phyloP scores from a whole-genome alignment of 2,797 vertebrate species.

The Gambelia wislizenii region DNA sequence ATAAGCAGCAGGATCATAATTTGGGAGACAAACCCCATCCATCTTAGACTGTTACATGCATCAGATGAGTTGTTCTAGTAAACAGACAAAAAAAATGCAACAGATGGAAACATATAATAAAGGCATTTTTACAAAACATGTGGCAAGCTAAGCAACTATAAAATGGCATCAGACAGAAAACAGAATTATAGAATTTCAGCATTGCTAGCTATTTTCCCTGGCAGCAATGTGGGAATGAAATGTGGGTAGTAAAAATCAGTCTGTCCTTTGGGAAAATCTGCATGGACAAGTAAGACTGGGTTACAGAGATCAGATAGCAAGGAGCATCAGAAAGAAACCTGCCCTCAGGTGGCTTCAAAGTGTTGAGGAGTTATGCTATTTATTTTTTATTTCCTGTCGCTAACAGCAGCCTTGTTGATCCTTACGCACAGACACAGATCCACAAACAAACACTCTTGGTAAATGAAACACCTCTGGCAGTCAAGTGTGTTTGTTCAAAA shows the following conservation, averaged over 20 bases:
- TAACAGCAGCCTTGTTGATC: constrained; percentile 56
- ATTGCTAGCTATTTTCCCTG: constrained; percentile 49
- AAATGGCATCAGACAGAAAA: constrained; percentile 62
- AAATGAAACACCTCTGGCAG: constrained; percentile 77
- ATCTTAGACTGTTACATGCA: constrained; percentile 25
- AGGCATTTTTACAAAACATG: constrained; percentile 58
- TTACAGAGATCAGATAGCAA: neutral
- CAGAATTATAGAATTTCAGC: constrained; percentile 26
- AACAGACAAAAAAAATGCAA: constrained; percentile 39
- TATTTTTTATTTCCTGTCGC: constrained; percentile 69
- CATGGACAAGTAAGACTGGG: neutral
- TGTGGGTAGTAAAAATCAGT: neutral
- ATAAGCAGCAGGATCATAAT: constrained; percentile 35
- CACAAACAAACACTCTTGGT: constrained; percentile 41
- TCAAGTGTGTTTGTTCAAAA: constrained; percentile 69
- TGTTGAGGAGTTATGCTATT: constrained; percentile 48
- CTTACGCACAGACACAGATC: neutral
- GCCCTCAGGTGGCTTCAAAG: constrained; percentile 32
- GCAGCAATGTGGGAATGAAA: constrained; percentile 24
- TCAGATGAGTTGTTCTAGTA: constrained; percentile 27
- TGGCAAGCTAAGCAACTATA: constrained; percentile 61
- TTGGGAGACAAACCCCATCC: constrained; percentile 1
- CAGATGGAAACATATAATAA: constrained; percentile 69
- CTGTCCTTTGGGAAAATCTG: neutral
- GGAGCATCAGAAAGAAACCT: neutral